Evolutionary conservation across 2,113 vertebrate species (phyloP).

Genomic region (Macquaria australasica): DNA sequence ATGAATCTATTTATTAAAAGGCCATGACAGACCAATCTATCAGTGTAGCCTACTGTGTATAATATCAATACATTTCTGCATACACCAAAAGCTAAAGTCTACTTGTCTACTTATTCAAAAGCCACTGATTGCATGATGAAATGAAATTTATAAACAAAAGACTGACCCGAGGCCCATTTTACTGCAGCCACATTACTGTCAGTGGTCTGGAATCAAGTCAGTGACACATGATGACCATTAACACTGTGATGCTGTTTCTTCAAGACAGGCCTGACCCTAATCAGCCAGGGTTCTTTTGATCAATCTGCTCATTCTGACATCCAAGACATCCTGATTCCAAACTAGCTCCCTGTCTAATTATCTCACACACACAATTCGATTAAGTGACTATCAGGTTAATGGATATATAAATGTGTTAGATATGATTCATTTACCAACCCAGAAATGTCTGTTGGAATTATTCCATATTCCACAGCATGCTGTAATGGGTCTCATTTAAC

Average conservation of each 20-base stretch:
- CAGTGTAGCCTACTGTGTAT: background rate
- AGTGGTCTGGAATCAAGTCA: constrained; percentile 23
- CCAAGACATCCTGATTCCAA: constrained; percentile 23
- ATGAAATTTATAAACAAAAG: background rate
- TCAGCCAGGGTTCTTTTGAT: constrained; percentile 32
- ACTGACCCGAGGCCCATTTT: constrained; percentile 1
- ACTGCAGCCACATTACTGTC: background rate
- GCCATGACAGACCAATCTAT: background rate
- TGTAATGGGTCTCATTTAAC: constrained; percentile 44
- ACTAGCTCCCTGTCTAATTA: constrained; percentile 42
- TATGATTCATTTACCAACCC: constrained; percentile 64
- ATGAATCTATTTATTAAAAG: background rate
- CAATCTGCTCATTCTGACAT: constrained; percentile 46
- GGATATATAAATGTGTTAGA: constrained; percentile 50
- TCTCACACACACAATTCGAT: constrained; percentile 30
- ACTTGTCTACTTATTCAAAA: background rate
- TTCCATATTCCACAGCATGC: constrained; percentile 14
- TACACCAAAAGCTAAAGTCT: background rate
- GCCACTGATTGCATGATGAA: background rate
- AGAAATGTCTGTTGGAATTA: constrained; percentile 67
- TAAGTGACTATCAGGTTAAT: constrained; percentile 58
- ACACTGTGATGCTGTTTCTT: constrained; percentile 15
- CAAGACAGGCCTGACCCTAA: constrained; percentile 52
- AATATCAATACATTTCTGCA: background rate
- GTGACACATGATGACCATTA: constrained; percentile 26